Conservation (phyloP, 2,797 vertebrate species). For the Lutjanus argentimaculatus region DNA sequence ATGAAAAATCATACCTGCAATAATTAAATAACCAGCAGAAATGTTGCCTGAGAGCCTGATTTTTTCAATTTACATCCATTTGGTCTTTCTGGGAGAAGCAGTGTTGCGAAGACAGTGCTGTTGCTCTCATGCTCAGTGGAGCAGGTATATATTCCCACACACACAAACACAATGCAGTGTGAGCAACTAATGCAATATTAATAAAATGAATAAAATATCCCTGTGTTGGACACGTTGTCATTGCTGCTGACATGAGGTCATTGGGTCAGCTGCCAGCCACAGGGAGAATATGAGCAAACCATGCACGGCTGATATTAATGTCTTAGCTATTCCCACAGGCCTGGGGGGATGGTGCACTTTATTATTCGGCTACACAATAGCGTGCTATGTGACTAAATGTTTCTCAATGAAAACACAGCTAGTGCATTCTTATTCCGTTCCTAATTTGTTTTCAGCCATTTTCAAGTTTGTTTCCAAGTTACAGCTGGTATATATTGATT, state of each 20-base stretch:
- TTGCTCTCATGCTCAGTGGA: constrained; percentile 24
- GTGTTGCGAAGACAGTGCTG: constrained; percentile 3
- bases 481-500: constrained; percentile 39
- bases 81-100: constrained; percentile 8
- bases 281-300: constrained; percentile 51
- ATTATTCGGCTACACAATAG: constrained; percentile 58
- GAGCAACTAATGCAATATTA: constrained; percentile 68
- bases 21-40: constrained; percentile 41
- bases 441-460: constrained; percentile 24
- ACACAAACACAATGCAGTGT: constrained; percentile 37
- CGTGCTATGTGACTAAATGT: constrained; percentile 59
- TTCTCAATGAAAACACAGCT: constrained; percentile 53
- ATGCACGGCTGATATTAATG: constrained; percentile 58
- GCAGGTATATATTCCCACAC: constrained; percentile 35
- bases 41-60: constrained; percentile 3
- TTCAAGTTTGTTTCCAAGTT: constrained; percentile 33
- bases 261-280: constrained; percentile 62
- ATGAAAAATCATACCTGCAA: constrained; percentile 12
- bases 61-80: constrained; percentile 20
- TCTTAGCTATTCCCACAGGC: constrained; percentile 49
- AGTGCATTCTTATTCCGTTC: constrained; percentile 20
- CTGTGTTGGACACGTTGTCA: constrained; percentile 67
- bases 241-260: constrained; percentile 70
- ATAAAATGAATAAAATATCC: constrained; percentile 76
- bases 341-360: constrained; percentile 30